phyloP scores from a whole-genome alignment of 2,888 invertebrate genomes.

The Eupithecia exiguata region DNA sequence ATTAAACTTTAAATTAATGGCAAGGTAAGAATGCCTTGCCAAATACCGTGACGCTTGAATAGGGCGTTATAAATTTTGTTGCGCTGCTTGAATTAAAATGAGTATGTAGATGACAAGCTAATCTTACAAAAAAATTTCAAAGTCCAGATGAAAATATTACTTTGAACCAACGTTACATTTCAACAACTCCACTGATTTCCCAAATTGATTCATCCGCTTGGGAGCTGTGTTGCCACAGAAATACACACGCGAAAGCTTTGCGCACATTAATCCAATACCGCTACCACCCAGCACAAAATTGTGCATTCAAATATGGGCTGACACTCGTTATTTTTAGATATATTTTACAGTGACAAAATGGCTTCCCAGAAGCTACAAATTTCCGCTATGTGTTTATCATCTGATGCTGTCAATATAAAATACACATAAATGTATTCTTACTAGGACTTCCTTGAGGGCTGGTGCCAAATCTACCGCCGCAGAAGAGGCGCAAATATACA shows the following conservation, averaged over 20 bases:
- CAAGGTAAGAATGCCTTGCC: constrained; percentile 8
- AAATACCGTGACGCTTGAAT: constrained; percentile 7
- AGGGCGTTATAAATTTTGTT: not conserved
- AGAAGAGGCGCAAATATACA: too few relatives aligned
- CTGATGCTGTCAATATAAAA: too few relatives aligned
- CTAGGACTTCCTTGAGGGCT: too few relatives aligned
- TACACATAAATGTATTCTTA: too few relatives aligned
- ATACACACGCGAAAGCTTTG: not conserved
- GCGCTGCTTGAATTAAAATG: constrained; percentile 5
- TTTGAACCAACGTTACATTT: not conserved
- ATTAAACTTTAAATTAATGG: constrained; percentile 31
- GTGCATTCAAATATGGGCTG: too few relatives aligned
- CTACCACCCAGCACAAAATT: too few relatives aligned
- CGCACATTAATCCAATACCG: too few relatives aligned
- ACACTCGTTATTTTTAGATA: too few relatives aligned
- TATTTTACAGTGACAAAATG: too few relatives aligned
- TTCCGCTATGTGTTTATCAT: too few relatives aligned
- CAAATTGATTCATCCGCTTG: not conserved
- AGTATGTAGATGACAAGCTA: not conserved
- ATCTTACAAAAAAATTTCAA: not conserved
- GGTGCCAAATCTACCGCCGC: too few relatives aligned
- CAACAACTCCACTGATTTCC: not conserved
- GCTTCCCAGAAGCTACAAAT: too few relatives aligned
- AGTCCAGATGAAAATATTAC: not conserved
- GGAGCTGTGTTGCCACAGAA: not conserved